Evolutionary conservation across 2,888 invertebrate genomes (phyloP).

Genomic region (Eutolmus rufibarbis): DNA sequence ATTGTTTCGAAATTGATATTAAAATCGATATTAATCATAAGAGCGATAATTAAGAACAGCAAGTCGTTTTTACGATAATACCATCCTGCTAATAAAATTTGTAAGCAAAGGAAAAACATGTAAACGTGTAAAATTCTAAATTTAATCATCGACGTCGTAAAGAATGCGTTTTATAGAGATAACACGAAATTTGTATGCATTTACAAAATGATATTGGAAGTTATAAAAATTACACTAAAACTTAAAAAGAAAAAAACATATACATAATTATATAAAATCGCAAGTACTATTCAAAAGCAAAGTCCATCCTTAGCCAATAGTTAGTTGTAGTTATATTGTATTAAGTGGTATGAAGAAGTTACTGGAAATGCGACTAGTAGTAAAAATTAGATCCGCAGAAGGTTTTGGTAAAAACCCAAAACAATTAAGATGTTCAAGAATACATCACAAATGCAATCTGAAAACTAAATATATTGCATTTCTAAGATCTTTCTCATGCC

Average conservation of each 20-base stretch:
- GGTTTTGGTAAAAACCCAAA: not conserved
- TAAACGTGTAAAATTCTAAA: constrained; percentile 17
- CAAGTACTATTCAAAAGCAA: not conserved
- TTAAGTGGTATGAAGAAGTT: not conserved
- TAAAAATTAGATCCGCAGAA: not conserved
- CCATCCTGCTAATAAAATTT: constrained; percentile 6
- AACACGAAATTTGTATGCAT: constrained; percentile 18
- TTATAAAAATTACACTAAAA: not conserved
- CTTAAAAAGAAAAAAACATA: not conserved
- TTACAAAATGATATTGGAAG: not conserved
- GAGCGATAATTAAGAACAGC: not conserved
- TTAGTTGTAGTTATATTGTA: not conserved
- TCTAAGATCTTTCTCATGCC: not conserved
- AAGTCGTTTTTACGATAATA: not conserved
- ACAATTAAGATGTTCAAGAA: not conserved
- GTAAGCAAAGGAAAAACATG: not conserved
- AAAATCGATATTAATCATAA: not conserved
- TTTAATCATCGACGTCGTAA: not conserved
- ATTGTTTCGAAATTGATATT: too few relatives aligned
- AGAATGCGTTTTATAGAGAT: not conserved
- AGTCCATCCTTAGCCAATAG: constrained; percentile 15
- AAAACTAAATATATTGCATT: not conserved
- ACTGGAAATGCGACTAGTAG: not conserved
- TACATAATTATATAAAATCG: not conserved
- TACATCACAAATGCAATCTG: not conserved